Evolutionary conservation across 2,797 vertebrate genomes (phyloP), one percentile per base, ranked within the genome.

Genomic region (Muscicapa striata): DNA sequence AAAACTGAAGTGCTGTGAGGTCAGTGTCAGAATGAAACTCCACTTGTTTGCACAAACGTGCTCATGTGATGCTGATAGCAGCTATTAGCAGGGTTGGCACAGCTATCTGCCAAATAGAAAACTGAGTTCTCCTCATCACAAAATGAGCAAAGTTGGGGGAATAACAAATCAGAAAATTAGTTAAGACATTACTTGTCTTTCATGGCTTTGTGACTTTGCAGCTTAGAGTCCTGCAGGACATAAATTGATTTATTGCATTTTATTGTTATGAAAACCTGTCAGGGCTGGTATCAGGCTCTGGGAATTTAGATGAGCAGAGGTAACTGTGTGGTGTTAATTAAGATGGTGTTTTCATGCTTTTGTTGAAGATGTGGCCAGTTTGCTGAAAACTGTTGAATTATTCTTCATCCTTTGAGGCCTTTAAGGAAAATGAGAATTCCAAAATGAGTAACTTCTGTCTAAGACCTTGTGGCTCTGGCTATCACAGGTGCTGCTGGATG

Each of bases 81-180:
- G 96, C 97, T 97, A 67, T 98, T 98, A 97, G 79, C 75, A 77
- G 83, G 89, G 88, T 75, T 97, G 97, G 96, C 96, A 97, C 87
- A 84, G 77, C 89, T 57, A 38, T 93, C 96, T 96, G 93, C 88
- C 95, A 95, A 80, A 76, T 48, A 96, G 97, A 98, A 96, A 97
- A 98, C 98, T 97, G 96, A 97, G 91, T 87, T 96, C 73, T 90
- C 41, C 61, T 86, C 89, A 38, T 84, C 93, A 90, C 87, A 93
- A 94, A 95, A 97, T 92, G 93, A 97, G 84, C 74, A 69, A 94
- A 96, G 90, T 84, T 82, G 87, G 82, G 86, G 85, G 94, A 97
- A 95, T 96, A 78, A 97, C 98, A 97, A 96, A 98, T 98, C 97
- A 97, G 94, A 97, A 97, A 96, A 97, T 98, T 97, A 98, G 97